A percentile compares a stretch with the other conserved stretches of the same genome.
phyloP scores from a whole-genome alignment of 2,113 vertebrate species.

The Ellobius talpinus region DNA sequence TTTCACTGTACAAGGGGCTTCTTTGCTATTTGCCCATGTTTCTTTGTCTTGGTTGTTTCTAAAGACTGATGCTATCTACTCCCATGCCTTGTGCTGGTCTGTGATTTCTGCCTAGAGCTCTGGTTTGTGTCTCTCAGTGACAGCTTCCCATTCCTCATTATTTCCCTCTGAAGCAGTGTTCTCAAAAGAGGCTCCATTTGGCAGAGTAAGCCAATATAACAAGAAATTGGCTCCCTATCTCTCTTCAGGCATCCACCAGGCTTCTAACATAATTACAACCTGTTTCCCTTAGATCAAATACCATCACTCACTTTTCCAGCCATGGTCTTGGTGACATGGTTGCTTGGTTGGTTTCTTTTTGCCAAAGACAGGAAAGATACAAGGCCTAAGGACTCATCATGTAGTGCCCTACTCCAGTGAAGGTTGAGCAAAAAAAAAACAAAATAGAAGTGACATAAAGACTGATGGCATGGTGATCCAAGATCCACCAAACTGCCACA shows the following conservation, averaged over 20 bases:
- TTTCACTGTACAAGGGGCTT: neutral
- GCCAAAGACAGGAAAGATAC: neutral
- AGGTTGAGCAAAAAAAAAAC: neutral
- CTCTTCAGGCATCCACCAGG: neutral
- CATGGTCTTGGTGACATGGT: neutral
- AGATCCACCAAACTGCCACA: neutral
- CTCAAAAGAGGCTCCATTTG: neutral
- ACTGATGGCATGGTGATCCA: neutral
- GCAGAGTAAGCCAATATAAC: neutral
- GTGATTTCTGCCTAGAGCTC: neutral
- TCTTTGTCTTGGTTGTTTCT: neutral
- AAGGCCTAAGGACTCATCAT: neutral
- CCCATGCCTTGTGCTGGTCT: neutral
- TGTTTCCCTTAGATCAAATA: neutral
- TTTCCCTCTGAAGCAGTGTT: constrained; percentile 1
- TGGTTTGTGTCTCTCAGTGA: neutral
- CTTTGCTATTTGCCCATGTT: neutral
- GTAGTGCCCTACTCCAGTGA: neutral
- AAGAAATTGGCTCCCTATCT: neutral
- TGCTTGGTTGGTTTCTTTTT: neutral
- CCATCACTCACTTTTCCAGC: neutral
- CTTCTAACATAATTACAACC: neutral
- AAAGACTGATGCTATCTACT: neutral
- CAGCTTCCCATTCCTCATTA: neutral
- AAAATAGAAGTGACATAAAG: neutral